Evolutionary conservation across 1,140 invertebrate species (phyloP), one percentile per base, ranked within the genome.

Genomic region (Hetaerina americana): DNA sequence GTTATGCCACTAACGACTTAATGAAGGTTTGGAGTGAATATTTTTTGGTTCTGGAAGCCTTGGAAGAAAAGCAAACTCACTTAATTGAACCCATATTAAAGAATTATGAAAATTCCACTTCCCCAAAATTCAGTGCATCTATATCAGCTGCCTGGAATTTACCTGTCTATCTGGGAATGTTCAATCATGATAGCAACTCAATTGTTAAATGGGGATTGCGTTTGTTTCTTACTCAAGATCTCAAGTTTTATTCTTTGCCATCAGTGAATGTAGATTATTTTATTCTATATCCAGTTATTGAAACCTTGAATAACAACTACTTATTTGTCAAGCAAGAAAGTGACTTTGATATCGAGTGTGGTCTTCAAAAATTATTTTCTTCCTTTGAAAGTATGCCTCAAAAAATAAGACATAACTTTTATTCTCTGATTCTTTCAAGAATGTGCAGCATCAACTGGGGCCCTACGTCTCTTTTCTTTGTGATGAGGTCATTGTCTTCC

Each of bases 51-150:
- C 74, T 87, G 28, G 86, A 88, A 77, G 81, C 80, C 26, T 77
- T 87, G 18, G 86, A 88, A 76, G 87, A 87, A 75, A 86, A 87
- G 74, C 86, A 87, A 77, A 82, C 81, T n/a, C 86, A 88, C 77
- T 77, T 88, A 12, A 78, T 87, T 22, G 76, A 81, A 31, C 87
- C 87, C 67, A 78, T 82, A n/a, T 74, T 87, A 15, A 76, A 73
- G 18, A 78, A 80, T 72, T 27, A 84, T 68, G 72, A 80, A 29
- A 77, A 67, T 70, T 74, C 84, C 28, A 71, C 80, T 31, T 73
- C 69, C n/a, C n/a, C n/a, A 22, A 75, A 73, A 29, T 27, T 57
- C 15, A 72, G 70, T 5, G 70, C 78, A 70, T 78, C 78, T 66
- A 77, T 80, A 27, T 73, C 77, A 66, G 69, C 73, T 8, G 66